A percentile compares a stretch with the other conserved stretches of the same genome.
Conservation (phyloP, 2,797 vertebrate genomes). For the Micromesistius poutassou region DNA sequence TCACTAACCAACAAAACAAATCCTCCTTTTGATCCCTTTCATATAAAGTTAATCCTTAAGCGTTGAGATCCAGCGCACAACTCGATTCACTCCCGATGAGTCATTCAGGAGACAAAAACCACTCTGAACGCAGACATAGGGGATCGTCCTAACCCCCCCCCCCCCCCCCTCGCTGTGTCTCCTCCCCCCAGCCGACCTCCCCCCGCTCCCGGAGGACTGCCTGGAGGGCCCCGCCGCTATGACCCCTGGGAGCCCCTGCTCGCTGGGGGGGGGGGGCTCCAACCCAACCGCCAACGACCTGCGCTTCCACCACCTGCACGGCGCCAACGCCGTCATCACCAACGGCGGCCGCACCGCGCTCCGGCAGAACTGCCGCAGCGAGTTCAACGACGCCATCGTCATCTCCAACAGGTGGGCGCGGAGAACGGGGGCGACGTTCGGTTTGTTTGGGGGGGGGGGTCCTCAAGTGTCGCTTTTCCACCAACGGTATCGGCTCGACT, state of each 20-base stretch:
- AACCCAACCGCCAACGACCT: constrained; percentile 78
- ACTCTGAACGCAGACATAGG: too few species aligned
- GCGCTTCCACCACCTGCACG: constrained; percentile 89
- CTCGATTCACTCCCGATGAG: neutral
- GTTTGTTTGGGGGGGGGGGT: too few species aligned
- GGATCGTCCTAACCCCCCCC: neutral
- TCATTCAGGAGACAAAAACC: neutral
- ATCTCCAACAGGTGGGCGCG: constrained; percentile 85
- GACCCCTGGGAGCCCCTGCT: constrained; percentile 84
- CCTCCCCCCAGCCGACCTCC: constrained; percentile 73
- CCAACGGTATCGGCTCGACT: too few species aligned
- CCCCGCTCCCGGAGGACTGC: constrained; percentile 79
- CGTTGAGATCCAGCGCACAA: too few species aligned
- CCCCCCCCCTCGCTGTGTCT: neutral
- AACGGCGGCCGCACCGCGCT: constrained; percentile 88
- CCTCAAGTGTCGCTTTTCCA: too few species aligned
- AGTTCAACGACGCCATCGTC: constrained; percentile 94
- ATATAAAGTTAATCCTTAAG: too few species aligned
- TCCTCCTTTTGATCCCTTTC: too few species aligned
- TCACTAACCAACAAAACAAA: too few species aligned
- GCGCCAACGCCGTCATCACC: constrained; percentile 88
- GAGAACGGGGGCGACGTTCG: too few species aligned
- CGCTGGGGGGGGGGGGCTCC: constrained; percentile 68
- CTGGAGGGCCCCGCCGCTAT: constrained; percentile 79
- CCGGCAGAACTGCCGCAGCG: constrained; percentile 91